Base-by-base conservation (phyloP, 2,797 vertebrate genomes). In the Xenops minutus region DNA sequence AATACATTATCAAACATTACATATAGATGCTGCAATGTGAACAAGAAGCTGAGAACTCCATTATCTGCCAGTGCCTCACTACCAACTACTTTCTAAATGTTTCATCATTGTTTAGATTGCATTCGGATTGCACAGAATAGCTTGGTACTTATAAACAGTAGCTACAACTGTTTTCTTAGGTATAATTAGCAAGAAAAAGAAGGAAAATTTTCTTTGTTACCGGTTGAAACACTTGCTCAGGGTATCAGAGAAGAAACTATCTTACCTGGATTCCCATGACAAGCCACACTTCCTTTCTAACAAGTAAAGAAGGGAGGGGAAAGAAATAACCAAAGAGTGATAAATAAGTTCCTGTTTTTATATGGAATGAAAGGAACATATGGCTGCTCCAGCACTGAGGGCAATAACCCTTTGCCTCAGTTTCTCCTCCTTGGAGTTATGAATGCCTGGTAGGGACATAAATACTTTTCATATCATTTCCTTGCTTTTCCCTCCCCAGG, bases 11-110 rank as follows among this genome's bases (percentile, higher is more conserved):
- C 72, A 58, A 71, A 73, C 43, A 27, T 85, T 89, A 88, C 64
- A 46, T 83, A 92, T 55, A 52, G 88, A 74, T 85, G 37, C 61
- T 83, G 54, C 56, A 83, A 91, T 16, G 41, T 24, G 89, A 95
- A 92, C 86, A 92, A 83, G 91, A 87, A 91, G 56, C 74, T 64
- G 84, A 95, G 56, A 87, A 80, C 46, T 83, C 67, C 61, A 34
- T 92, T 89, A 68, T 82, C 78, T 85, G 59, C 22, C 4, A 3
- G 9, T n/a, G 34, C 67, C 58, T 85, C 77, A 15, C 71, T 56
- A 82, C 46, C 58, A 63, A 49, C 51, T 56, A n/a, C 85, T 89
- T 92, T 46, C 71, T 59, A 36, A 92, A 67, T 74, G 83, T 72
- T 92, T 96, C 72, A n/a, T 67, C 37, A 41, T 39, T 80, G 84